Percentiles rank a stretch among this genome's conserved stretches.
Evolutionary conservation across 2,797 vertebrate genomes (phyloP).

Genomic region (Erethizon dorsatum): DNA sequence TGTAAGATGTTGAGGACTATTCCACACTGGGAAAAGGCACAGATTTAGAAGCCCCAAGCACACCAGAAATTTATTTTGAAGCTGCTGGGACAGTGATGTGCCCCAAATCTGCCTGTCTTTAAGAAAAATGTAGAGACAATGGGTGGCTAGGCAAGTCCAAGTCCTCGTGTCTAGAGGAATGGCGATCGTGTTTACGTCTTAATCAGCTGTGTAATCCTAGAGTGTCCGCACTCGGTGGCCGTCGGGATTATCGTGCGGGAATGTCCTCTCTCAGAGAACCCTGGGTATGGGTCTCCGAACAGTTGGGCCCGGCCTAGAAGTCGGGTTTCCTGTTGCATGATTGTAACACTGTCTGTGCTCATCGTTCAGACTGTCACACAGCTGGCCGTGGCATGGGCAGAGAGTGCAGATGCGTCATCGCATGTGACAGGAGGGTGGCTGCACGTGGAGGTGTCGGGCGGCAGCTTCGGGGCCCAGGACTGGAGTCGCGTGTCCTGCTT

Average conservation of each 20-base stretch:
- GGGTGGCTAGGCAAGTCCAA: background rate
- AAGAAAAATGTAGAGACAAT: background rate
- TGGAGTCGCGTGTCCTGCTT: background rate
- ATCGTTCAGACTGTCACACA: background rate
- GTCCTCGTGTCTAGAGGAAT: background rate
- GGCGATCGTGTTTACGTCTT: background rate
- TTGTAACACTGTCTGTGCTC: no score
- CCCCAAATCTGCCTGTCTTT: background rate
- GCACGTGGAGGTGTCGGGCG: fast-evolving
- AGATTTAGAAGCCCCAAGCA: background rate
- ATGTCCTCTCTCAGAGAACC: background rate
- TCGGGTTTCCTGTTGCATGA: background rate
- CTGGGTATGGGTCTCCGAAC: background rate
- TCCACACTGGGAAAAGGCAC: background rate
- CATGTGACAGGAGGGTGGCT: background rate
- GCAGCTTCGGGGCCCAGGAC: background rate
- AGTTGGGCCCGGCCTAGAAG: background rate
- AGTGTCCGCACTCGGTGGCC: background rate
- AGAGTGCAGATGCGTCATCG: fast-evolving
- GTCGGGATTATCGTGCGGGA: background rate
- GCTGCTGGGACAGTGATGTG: background rate
- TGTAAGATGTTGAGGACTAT: background rate
- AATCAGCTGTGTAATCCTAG: background rate
- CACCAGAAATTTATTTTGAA: background rate
- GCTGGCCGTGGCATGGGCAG: background rate